Evolutionary conservation across 2,888 invertebrate species (phyloP).

Genomic region (Pimpla rufipes): DNA sequence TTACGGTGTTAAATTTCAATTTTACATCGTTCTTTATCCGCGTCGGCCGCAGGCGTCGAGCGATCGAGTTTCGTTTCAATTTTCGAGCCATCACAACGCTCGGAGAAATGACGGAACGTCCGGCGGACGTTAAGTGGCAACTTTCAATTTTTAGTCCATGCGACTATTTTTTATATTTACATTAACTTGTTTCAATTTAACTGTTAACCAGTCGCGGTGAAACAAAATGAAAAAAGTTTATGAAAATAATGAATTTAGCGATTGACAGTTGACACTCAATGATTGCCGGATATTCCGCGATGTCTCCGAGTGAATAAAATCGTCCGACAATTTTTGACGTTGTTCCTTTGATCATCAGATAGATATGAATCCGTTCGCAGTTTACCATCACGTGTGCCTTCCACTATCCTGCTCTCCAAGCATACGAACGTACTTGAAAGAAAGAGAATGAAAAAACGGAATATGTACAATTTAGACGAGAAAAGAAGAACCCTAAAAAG

Average conservation of each 20-base stretch:
- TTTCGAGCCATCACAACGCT: not conserved
- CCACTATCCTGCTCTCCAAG: conserved; percentile 78
- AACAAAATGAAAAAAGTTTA: not conserved
- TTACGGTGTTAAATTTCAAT: conserved; percentile 28
- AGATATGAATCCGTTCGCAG: conserved; percentile 61
- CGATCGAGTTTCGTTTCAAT: conserved; percentile 1
- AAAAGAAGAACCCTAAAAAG: conserved; percentile 74
- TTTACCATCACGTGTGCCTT: conserved; percentile 71
- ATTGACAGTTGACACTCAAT: not conserved
- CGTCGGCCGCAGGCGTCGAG: not conserved
- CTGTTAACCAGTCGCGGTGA: no score
- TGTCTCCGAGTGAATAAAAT: conserved; percentile 22
- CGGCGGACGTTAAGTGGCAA: not conserved
- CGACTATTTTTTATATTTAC: not conserved
- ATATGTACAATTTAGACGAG: conserved; percentile 18
- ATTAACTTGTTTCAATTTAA: not conserved
- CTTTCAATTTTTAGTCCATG: no score
- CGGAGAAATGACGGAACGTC: not conserved
- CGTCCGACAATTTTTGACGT: conserved; percentile 17
- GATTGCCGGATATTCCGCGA: not conserved
- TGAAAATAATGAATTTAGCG: not conserved
- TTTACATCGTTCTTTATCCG: not conserved
- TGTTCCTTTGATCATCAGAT: conserved; percentile 38
- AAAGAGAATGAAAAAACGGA: conserved; percentile 31
- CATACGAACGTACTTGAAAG: conserved; percentile 72